Evolutionary conservation across 2,113 vertebrate genomes (phyloP), one percentile per base, ranked within the genome.

Genomic region (Crocuta crocuta): DNA sequence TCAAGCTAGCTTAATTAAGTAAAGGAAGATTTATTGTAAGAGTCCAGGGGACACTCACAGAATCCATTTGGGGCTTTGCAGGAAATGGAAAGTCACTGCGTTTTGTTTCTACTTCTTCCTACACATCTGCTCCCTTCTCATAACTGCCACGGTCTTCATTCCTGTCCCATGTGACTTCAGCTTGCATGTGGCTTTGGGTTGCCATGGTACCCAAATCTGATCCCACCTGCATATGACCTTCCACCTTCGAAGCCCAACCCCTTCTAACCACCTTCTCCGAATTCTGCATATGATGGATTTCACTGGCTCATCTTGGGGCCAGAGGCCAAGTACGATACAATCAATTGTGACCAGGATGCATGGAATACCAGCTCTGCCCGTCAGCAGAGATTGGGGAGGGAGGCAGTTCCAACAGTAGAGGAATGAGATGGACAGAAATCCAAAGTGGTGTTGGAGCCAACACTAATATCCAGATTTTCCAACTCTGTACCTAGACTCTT

Each of bases 1-100:
- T 83, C 63, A 63, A 82, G 66, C 80, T 81, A 78, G 78, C 70
- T 95, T 92, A 66, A 95, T 90, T 88, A 94, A 65, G 61, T 50
- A 79, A 95, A 68, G 43, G 61, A 10, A 65, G 43, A 86, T 86
- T 95, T 85, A 89, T 53, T 55, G 3, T 10, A 55, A 63, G 35
- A 71, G 50, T 9, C 1, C 12, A 35, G 12, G 35, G 26, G 35
- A 66, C 65, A 55, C 92, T 55, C 43, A 5, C 0, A 50, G 80
- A 92, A 85, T 33, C 45, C 45, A 80, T 1, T 16, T 0, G 2
- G 21, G n/a, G 65, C 21, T 61, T 15, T 81, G n/a, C 23, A 19
- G 16, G 70, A 71, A 80, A 70, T 26, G 28, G 50, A 68, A 97
- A 89, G 78, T 68, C 68, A 53, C 35, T 26, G 17, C 33, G 35